A percentile compares a stretch with the other conserved stretches of the same genome.
Evolutionary conservation across 2,888 invertebrate species (phyloP).

Genomic region (Machimus atricapillus): DNA sequence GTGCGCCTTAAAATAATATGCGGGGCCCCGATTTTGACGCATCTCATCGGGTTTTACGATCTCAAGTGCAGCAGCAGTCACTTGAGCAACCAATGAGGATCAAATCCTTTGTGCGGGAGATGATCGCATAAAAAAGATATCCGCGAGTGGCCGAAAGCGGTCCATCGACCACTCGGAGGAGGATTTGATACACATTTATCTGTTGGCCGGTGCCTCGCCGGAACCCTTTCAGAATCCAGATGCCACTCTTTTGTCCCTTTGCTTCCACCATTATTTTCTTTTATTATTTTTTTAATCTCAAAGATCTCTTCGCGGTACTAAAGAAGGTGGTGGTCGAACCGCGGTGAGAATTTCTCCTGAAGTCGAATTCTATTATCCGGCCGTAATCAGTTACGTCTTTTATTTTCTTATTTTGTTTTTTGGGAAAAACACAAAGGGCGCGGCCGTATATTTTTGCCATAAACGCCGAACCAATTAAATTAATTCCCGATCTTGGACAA

Average conservation of each 20-base stretch:
- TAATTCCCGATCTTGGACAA: slow-evolving; percentile 23
- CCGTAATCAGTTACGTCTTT: not conserved
- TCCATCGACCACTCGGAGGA: slow-evolving; percentile 1
- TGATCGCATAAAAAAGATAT: slow-evolving; percentile 15
- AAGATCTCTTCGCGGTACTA: not conserved
- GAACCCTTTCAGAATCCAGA: slow-evolving; percentile 10
- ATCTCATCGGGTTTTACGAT: slow-evolving; percentile 36
- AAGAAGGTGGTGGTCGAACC: not conserved
- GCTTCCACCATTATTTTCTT: not conserved
- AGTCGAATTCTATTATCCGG: slow-evolving; percentile 13
- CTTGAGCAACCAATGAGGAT: slow-evolving; percentile 28
- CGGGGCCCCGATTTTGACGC: slow-evolving; percentile 32
- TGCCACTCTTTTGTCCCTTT: slow-evolving; percentile 23
- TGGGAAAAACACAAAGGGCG: not conserved
- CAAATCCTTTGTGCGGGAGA: slow-evolving; percentile 1
- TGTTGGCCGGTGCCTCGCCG: not conserved
- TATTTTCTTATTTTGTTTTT: not conserved
- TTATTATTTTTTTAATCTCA: not conserved
- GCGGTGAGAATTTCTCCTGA: slow-evolving; percentile 7
- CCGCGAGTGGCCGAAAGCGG: not conserved
- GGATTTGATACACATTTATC: slow-evolving; percentile 23
- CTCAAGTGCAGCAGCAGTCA: slow-evolving; percentile 33
- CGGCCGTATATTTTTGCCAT: slow-evolving; percentile 13
- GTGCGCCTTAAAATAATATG: slow-evolving; percentile 41
- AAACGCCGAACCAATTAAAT: slow-evolving; percentile 37